Percentiles rank a stretch among this genome's conserved stretches.
Conservation (phyloP, 2,113 vertebrate genomes). For the Acrocephalus kingi region DNA sequence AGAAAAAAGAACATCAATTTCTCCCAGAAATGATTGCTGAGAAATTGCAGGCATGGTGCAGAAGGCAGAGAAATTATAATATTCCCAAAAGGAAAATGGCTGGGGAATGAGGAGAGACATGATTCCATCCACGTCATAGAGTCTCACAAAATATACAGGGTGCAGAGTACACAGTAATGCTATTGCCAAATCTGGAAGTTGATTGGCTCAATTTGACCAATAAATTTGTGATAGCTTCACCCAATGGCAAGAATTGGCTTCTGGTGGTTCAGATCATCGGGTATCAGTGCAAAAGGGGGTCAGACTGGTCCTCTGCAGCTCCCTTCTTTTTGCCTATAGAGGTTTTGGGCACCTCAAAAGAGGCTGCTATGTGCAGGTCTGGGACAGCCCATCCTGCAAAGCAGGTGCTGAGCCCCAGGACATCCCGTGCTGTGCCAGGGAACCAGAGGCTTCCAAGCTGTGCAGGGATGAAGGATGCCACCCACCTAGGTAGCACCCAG, state of each 20-base stretch:
- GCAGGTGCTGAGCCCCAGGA: fast-evolving
- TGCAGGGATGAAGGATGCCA: not conserved
- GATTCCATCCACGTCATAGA: not conserved
- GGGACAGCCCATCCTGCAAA: not conserved
- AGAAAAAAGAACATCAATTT: not conserved
- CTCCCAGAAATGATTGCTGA: not conserved
- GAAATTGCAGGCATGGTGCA: not conserved
- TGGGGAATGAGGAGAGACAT: not conserved
- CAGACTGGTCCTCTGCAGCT: not conserved
- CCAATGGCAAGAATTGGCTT: not conserved
- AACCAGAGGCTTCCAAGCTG: not conserved
- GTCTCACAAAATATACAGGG: not conserved
- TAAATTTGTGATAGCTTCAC: not conserved
- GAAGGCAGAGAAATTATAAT: not conserved
- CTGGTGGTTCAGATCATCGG: not conserved
- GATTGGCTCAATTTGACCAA: not conserved
- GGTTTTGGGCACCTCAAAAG: not conserved
- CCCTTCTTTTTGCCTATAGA: not conserved
- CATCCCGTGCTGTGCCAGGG: not conserved
- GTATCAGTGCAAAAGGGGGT: not conserved
- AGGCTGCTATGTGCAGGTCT: not conserved
- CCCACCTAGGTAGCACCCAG: fast-evolving
- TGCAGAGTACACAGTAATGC: not conserved
- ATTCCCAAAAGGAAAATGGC: not conserved
- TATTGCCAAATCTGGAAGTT: not conserved